Evolutionary conservation across 2,113 vertebrate genomes (phyloP), one percentile per base, ranked within the genome.

Genomic region (Fulica atra): DNA sequence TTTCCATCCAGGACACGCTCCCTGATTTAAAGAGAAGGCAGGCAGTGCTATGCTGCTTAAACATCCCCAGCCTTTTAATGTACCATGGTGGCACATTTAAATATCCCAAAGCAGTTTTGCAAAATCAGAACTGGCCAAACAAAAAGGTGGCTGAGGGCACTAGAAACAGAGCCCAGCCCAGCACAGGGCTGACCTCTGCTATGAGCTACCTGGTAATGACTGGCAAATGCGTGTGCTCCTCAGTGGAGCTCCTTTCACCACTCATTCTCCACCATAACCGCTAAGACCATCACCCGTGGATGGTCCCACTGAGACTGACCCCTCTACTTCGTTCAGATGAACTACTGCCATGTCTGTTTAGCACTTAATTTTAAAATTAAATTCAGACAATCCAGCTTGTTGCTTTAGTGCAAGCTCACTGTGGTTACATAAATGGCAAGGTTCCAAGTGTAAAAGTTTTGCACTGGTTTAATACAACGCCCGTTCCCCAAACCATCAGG

Each of bases 221-320:
- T 17, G 16, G 53, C 35, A 44, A 44, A 4, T 5, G 35, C 48
- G 9, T 0, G 2, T 59, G 56, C 25, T 53, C 23, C 13, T 51
- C 74, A 10, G 31, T 12, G 44, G 28, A n/a, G 36, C 60, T 29
- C 17, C 29, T 56, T 31, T 38, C 60, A 42, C 36, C 48, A 5
- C 24, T 74, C 25, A 13, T 40, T 78, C 46, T 66, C 35, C 64
- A 35, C 9, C 51, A 70, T 25, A 78, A 33, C 13, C 57, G 44
- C 29, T 10, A 26, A 60, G 13, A 71, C 23, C 74, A 36, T 10
- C 54, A 42, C 18, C 36, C 4, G 13, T 53, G 71, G 17, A 51
- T 40, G 19, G 42, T 25, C 29, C 46, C 59, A 56, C 33, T 10
- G 59, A 36, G 21, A 64, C 2, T 60, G 42, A 74, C 53, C 46